Percentiles rank a stretch among this genome's conserved stretches.
phyloP scores from a whole-genome alignment of 2,797 vertebrate species.

The Rhincodon typus region DNA sequence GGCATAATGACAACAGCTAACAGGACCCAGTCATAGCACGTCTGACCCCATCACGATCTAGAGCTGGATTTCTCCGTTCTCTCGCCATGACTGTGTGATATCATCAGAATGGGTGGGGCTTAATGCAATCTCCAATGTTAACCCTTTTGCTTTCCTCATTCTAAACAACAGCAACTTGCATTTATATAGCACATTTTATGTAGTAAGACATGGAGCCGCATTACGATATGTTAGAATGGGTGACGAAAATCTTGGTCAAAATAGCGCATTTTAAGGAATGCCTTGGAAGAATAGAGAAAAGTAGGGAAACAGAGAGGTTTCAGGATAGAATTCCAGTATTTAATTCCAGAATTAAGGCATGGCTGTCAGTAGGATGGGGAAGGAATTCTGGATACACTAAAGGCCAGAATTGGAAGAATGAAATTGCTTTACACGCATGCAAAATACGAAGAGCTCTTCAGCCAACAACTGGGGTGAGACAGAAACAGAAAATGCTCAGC shows the following conservation, averaged over 20 bases:
- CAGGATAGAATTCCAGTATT: not conserved
- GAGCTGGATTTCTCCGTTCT: too few relatives aligned
- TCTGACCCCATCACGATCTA: too few relatives aligned
- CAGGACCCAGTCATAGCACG: too few relatives aligned
- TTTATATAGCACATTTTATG: not conserved
- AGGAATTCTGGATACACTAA: not conserved
- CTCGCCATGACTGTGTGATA: too few relatives aligned
- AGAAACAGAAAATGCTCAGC: too few relatives aligned
- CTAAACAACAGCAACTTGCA: too few relatives aligned
- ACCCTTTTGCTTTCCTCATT: too few relatives aligned
- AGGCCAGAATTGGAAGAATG: not conserved
- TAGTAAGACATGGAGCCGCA: not conserved
- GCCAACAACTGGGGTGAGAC: not conserved
- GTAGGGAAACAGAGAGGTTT: not conserved
- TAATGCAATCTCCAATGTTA: too few relatives aligned
- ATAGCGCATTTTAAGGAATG: not conserved
- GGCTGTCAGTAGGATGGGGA: not conserved
- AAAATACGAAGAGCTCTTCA: not conserved
- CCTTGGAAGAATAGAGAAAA: not conserved
- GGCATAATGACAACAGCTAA: too few relatives aligned
- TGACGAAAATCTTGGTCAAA: not conserved
- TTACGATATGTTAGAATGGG: not conserved
- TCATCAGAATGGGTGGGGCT: too few relatives aligned
- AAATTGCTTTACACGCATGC: not conserved
- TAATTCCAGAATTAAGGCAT: not conserved